phyloP scores from a whole-genome alignment of 2,888 invertebrate genomes.

The Zygogramma bicolorata region DNA sequence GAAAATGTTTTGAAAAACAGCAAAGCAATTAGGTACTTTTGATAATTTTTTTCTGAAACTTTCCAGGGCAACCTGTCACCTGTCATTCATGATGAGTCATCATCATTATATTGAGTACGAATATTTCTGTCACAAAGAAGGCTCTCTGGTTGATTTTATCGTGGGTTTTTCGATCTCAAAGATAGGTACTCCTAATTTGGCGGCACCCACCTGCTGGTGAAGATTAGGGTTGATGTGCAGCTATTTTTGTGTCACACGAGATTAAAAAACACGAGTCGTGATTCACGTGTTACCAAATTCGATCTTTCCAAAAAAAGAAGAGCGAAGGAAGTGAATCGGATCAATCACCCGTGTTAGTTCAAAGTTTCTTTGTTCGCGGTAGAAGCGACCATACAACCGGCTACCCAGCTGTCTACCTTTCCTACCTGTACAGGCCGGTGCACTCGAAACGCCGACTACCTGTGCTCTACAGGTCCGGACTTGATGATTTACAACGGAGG shows the following conservation, averaged over 20 bases:
- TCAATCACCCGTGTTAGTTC: constrained; percentile 42
- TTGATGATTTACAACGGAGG: background rate
- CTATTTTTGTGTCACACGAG: background rate
- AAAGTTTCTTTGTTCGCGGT: constrained; percentile 40
- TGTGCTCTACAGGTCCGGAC: constrained; percentile 29
- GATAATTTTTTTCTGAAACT: too few relatives aligned
- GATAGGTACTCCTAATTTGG: background rate
- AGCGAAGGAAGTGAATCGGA: constrained; percentile 31
- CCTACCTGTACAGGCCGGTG: constrained; percentile 45
- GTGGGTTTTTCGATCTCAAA: too few relatives aligned
- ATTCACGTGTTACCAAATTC: constrained; percentile 32
- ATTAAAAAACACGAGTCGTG: constrained; percentile 7
- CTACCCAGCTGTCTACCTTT: constrained; percentile 54
- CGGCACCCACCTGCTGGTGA: background rate
- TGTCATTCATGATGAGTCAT: too few relatives aligned
- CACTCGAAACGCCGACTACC: constrained; percentile 29
- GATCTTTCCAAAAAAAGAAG: constrained; percentile 16
- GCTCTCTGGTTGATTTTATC: too few relatives aligned
- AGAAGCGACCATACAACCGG: constrained; percentile 45
- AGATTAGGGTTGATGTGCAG: background rate
- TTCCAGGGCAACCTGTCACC: too few relatives aligned
- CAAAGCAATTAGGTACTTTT: too few relatives aligned
- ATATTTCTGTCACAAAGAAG: too few relatives aligned
- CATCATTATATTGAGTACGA: too few relatives aligned
- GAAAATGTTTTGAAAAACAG: too few relatives aligned